Conservation (phyloP, 2,113 vertebrate genomes). For the Axis porcinus region DNA sequence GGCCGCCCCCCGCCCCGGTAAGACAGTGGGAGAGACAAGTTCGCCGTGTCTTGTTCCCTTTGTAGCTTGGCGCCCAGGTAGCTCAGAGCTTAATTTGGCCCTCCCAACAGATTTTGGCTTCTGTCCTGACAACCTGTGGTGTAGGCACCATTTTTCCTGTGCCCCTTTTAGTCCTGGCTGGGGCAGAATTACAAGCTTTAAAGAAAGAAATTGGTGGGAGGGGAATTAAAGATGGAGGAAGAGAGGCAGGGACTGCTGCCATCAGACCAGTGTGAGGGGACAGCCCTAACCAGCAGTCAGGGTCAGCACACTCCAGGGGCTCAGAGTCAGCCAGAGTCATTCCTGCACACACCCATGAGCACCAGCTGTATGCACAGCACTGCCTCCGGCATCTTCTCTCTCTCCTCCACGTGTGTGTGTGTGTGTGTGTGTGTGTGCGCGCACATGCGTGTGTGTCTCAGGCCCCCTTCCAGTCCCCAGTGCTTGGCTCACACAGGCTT, state of each 20-base stretch:
- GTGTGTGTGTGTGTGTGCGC: not conserved
- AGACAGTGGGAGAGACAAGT: not conserved
- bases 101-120: not conserved
- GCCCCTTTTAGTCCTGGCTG: not conserved
- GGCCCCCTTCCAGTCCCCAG: not conserved
- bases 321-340: not conserved
- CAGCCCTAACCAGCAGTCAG: not conserved
- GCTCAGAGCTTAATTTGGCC: not conserved
- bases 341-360: not conserved
- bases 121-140: not conserved
- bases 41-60: not conserved
- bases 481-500: not conserved
- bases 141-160: not conserved
- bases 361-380: accelerated
- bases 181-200: not conserved
- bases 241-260: not conserved
- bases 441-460: not conserved
- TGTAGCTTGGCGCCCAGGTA: not conserved
- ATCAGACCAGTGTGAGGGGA: not conserved
- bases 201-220: not conserved
- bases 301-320: not conserved
- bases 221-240: no score
- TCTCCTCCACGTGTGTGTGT: no score
- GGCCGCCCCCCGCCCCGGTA: accelerated
- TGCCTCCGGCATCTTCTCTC: not conserved